phyloP scores from a whole-genome alignment of 2,888 invertebrate species.

The Caenorhabditis becei region DNA sequence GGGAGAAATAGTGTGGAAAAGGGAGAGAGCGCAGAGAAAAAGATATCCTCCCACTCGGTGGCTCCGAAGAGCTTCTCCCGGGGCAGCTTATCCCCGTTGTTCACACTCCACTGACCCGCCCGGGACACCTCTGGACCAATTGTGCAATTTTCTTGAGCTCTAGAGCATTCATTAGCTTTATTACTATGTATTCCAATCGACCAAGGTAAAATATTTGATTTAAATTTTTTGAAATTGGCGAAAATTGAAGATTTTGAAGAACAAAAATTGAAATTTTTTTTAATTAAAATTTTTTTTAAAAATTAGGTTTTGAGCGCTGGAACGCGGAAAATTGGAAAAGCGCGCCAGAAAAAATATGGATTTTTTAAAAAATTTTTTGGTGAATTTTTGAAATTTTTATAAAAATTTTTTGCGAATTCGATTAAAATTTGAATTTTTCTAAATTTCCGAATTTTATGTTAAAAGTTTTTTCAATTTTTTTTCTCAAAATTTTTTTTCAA shows the following conservation, averaged over 20 bases:
- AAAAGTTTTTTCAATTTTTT: too few relatives aligned
- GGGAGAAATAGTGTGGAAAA: neutral
- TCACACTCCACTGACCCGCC: neutral
- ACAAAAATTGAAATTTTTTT: neutral
- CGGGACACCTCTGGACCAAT: neutral
- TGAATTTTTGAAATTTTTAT: conserved; percentile 1
- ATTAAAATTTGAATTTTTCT: neutral
- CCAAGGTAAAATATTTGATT: too few relatives aligned
- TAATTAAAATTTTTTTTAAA: neutral
- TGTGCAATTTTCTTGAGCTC: neutral
- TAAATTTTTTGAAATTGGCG: too few relatives aligned
- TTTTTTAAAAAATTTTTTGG: neutral
- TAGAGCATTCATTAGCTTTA: neutral
- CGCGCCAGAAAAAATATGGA: too few relatives aligned
- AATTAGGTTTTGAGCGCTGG: neutral
- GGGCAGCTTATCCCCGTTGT: conserved; percentile 10
- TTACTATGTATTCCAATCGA: conserved; percentile 7
- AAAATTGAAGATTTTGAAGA: too few relatives aligned
- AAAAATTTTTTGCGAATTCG: too few relatives aligned
- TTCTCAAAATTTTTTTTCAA: too few relatives aligned
- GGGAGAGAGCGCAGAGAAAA: neutral
- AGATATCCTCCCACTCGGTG: conserved; percentile 1
- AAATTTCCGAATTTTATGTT: too few relatives aligned
- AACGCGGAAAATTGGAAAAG: neutral
- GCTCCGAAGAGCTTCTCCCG: conserved; percentile 1